Evolutionary conservation across 1,140 invertebrate genomes (phyloP).

Genomic region (Schlechtendalia chinensis): DNA sequence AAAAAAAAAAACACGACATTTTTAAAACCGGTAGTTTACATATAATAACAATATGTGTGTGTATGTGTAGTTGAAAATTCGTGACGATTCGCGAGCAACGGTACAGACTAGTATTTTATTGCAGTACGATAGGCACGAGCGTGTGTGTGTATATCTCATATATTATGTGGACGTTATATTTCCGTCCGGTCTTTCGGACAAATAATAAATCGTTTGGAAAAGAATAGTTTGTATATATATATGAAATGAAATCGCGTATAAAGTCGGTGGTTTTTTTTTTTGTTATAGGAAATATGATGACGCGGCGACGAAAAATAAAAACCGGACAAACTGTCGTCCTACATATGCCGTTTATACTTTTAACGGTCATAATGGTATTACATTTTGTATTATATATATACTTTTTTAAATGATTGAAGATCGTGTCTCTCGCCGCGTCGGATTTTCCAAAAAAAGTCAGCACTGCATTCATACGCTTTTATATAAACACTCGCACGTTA

Average conservation of each 20-base stretch:
- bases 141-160: too few relatives aligned
- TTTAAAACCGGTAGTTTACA: too few relatives aligned
- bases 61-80: not conserved
- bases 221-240: not conserved
- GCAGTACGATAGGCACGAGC: too few relatives aligned
- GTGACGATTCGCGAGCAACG: not conserved
- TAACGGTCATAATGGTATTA: too few relatives aligned
- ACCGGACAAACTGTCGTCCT: slow-evolving; percentile 1
- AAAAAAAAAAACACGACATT: too few relatives aligned
- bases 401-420: slow-evolving; percentile 22
- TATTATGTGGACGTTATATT: too few relatives aligned
- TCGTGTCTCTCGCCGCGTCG: not conserved
- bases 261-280: not conserved
- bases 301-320: not conserved
- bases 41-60: too few relatives aligned
- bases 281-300: not conserved
- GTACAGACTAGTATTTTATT: too few relatives aligned
- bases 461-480: too few relatives aligned
- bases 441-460: not conserved
- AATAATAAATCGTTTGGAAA: slow-evolving; percentile 17
- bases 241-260: not conserved
- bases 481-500: too few relatives aligned
- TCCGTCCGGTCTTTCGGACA: slow-evolving; percentile 7
- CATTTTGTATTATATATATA: too few relatives aligned
- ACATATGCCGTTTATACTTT: not conserved